Conservation (phyloP, 1,140 invertebrate species). For the Drosophila pseudoananassae region DNA sequence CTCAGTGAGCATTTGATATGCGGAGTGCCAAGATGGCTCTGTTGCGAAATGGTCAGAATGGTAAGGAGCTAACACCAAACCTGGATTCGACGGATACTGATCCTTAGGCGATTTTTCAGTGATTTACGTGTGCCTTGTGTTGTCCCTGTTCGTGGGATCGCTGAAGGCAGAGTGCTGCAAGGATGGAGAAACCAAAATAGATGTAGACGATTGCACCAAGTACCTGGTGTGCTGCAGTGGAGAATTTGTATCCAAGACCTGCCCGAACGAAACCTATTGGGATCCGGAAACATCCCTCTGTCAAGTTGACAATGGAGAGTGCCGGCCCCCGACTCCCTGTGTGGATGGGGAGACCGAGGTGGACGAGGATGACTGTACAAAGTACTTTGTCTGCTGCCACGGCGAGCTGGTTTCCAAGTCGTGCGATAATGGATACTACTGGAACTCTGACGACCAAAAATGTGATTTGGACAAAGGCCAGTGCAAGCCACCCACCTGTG, state of each 20-base stretch:
- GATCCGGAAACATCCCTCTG: neutral
- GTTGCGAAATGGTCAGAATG: constrained; percentile 22
- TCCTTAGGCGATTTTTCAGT: constrained; percentile 8
- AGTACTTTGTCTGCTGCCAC: constrained; percentile 37
- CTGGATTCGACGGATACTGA: neutral
- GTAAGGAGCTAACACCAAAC: constrained; percentile 21
- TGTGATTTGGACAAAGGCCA: constrained; percentile 17
- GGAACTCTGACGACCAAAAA: neutral
- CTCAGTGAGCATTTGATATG: constrained; percentile 43
- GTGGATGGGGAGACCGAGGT: constrained; percentile 16
- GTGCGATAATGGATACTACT: constrained; percentile 31
- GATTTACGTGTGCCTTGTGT: constrained; percentile 18
- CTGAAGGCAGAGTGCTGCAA: constrained; percentile 51
- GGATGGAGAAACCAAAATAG: constrained; percentile 42
- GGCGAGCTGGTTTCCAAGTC: constrained; percentile 31
- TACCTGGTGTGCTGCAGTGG: constrained; percentile 55
- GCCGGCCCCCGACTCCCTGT: neutral
- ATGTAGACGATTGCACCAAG: constrained; percentile 48
- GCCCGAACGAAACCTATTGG: constrained; percentile 45
- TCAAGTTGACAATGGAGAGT: constrained; percentile 8
- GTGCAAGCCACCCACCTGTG: constrained; percentile 28
- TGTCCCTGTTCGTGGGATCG: constrained; percentile 30
- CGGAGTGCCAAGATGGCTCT: constrained; percentile 48
- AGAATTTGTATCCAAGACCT: constrained; percentile 47
- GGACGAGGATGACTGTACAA: constrained; percentile 32